These are phyloP conservation scores for Habroteleia sp. DNA, from an alignment of 2,888 invertebrate genomes.

Conservation along the genomic window DNA sequence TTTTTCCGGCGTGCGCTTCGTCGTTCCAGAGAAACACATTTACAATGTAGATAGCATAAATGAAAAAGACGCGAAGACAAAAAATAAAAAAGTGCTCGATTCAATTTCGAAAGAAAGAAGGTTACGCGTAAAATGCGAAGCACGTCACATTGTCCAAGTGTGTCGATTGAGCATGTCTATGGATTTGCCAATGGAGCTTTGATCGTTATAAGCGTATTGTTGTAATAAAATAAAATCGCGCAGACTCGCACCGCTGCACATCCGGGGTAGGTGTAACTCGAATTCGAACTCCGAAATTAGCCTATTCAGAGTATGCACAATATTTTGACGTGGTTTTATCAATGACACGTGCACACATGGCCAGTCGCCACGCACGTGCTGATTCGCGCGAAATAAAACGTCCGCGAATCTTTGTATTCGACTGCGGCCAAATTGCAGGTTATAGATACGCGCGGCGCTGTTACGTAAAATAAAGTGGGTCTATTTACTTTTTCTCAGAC, in stretches of 20 bases:
- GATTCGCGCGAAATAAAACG: slow-evolving; percentile 50
- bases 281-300: slow-evolving; percentile 73
- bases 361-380: slow-evolving; percentile 74
- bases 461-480: too few relatives aligned
- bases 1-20: too few relatives aligned
- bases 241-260: slow-evolving; percentile 30
- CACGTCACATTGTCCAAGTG: slow-evolving; percentile 53
- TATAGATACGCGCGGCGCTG: slow-evolving; percentile 23
- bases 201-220: slow-evolving; percentile 56
- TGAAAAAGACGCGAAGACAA: slow-evolving; percentile 34
- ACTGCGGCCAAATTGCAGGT: slow-evolving; percentile 24
- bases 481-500: too few relatives aligned
- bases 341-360: slow-evolving; percentile 73
- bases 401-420: slow-evolving; percentile 13
- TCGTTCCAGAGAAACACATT: slow-evolving; percentile 9
- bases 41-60: slow-evolving; percentile 17
- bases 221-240: slow-evolving; percentile 61
- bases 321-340: slow-evolving; percentile 79
- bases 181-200: slow-evolving; percentile 50
- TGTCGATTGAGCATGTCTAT: slow-evolving; percentile 52
- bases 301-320: slow-evolving; percentile 75
- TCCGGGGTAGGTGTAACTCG: slow-evolving; percentile 64
- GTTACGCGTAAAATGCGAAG: slow-evolving; percentile 41
- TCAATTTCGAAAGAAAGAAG: slow-evolving; percentile 44
- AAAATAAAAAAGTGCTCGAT: slow-evolving; percentile 32